Conservation (phyloP, 30 jellyfish, hydroid and myxozoan species). For the Aurelia coerulea region DNA sequence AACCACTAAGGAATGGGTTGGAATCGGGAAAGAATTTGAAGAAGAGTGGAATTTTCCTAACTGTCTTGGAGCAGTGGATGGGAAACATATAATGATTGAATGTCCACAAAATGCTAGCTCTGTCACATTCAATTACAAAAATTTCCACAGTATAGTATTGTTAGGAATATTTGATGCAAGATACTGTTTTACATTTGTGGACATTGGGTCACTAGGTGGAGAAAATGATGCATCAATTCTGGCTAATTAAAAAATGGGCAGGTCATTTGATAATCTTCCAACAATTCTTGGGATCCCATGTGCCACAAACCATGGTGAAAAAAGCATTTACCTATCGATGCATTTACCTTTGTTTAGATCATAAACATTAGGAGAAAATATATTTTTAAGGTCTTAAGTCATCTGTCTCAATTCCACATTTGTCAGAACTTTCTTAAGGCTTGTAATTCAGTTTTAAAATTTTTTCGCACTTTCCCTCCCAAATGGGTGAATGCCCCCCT, state of each 20-base stretch:
- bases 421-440: no score
- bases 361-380: no score
- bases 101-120: slow-evolving; percentile 49
- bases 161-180: slow-evolving; percentile 52
- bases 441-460: no score
- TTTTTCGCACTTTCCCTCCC: no score
- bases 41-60: slow-evolving; percentile 68
- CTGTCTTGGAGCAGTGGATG: slow-evolving; percentile 63
- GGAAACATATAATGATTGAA: slow-evolving; percentile 58
- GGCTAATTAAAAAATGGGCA: slow-evolving; percentile 15
- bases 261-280: background rate
- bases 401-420: no score
- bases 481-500: no score
- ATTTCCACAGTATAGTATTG: slow-evolving; percentile 43
- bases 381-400: no score
- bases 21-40: slow-evolving; percentile 10
- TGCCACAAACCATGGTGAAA: slow-evolving; percentile 7
- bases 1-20: slow-evolving; percentile 1
- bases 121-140: slow-evolving; percentile 26
- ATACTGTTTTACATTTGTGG: slow-evolving; percentile 69
- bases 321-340: background rate
- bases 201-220: slow-evolving; percentile 47
- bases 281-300: background rate
- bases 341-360: no score
- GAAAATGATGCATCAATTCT: slow-evolving; percentile 57